A percentile compares a stretch with the other conserved stretches of the same genome.
phyloP scores from a whole-genome alignment of 53 echinoderm and acorn worm genomes.

The Zoroaster sp. region DNA sequence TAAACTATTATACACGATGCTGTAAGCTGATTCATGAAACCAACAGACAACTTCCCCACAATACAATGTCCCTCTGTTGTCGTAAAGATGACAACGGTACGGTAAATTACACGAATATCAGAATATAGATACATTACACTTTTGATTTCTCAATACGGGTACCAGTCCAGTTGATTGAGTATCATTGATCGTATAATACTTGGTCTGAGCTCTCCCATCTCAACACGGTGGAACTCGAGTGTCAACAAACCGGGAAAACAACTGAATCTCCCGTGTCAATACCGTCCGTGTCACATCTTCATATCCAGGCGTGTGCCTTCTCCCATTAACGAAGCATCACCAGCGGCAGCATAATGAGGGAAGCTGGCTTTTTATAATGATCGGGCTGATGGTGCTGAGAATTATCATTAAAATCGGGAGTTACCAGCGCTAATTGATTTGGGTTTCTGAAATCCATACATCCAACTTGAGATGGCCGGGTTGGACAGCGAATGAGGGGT shows the following conservation, averaged over 20 bases:
- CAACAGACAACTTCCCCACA: too few relatives aligned
- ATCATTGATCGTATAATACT: too few relatives aligned
- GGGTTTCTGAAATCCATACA: background rate
- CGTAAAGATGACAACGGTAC: too few relatives aligned
- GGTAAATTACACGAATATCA: too few relatives aligned
- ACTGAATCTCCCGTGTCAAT: background rate
- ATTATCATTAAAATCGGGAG: background rate
- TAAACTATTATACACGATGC: too few relatives aligned
- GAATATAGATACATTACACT: background rate
- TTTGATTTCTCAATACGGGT: background rate
- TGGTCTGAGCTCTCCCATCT: background rate
- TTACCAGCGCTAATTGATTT: background rate
- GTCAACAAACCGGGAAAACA: slow-evolving; percentile 4
- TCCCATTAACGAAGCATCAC: background rate
- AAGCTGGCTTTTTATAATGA: background rate
- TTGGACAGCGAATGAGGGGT: background rate
- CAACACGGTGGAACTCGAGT: background rate
- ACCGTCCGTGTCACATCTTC: background rate
- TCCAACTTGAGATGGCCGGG: background rate
- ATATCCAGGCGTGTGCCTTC: background rate
- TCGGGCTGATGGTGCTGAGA: background rate
- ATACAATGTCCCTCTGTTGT: too few relatives aligned
- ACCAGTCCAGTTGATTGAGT: too few relatives aligned
- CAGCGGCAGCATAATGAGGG: background rate
- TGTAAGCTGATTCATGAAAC: too few relatives aligned